Percentiles rank a stretch among this genome's conserved stretches.
Evolutionary conservation across 2,797 vertebrate genomes (phyloP).

Genomic region (Cheirogaleus major): DNA sequence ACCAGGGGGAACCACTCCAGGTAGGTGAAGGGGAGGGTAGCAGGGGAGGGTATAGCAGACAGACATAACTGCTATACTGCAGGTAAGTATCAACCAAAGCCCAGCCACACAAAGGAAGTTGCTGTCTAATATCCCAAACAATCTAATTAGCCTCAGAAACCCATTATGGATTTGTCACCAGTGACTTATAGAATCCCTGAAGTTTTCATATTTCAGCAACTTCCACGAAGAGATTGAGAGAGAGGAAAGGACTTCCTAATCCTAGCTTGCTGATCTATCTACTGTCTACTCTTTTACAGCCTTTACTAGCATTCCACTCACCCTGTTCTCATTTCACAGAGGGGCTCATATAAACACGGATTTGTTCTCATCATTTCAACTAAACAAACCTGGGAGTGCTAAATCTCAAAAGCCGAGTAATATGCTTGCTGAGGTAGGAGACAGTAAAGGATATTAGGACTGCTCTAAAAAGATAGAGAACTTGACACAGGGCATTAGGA

Average conservation of each 20-base stretch:
- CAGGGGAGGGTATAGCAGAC: not conserved
- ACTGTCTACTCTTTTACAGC: not conserved
- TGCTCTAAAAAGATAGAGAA: not conserved
- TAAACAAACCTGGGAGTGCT: not conserved
- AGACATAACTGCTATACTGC: not conserved
- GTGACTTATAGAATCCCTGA: not conserved
- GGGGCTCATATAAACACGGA: not conserved
- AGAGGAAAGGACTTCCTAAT: not conserved
- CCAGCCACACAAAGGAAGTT: not conserved
- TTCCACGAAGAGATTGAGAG: not conserved
- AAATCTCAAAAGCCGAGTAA: not conserved
- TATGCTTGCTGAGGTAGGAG: not conserved
- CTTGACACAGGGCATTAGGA: not conserved
- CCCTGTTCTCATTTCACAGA: not conserved
- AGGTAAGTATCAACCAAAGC: not conserved
- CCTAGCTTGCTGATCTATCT: not conserved
- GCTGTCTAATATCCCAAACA: not conserved
- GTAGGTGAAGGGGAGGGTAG: not conserved
- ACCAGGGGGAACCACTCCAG: not conserved
- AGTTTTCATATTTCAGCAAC: not conserved
- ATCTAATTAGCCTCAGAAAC: not conserved
- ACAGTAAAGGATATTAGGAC: not conserved
- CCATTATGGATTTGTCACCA: not conserved
- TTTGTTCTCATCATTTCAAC: not conserved
- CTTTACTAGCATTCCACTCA: not conserved